Conservation (phyloP, 2,888 invertebrate genomes). For the Aricia artaxerxes region DNA sequence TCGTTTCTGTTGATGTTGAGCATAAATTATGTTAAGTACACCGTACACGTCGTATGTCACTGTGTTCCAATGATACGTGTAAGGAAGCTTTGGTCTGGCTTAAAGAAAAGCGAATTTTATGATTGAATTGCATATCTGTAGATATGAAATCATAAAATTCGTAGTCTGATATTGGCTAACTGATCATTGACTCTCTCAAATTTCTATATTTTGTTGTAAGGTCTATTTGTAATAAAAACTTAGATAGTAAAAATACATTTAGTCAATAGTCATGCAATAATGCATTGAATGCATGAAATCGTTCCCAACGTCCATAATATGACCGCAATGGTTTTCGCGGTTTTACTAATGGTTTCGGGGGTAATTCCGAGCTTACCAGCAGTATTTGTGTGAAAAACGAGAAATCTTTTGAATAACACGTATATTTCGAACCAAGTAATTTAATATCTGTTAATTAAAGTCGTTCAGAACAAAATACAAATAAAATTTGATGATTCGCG, state of each 20-base stretch:
- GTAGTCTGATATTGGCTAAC: not conserved
- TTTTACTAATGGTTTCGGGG: not conserved
- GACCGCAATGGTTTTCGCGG: not conserved
- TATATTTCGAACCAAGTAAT: not conserved
- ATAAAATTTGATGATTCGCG: not conserved
- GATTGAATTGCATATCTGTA: not conserved
- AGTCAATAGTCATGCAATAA: not conserved
- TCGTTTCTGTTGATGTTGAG: slow-evolving; percentile 29
- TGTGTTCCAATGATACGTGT: not conserved
- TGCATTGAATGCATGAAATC: not conserved
- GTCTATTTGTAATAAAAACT: not conserved
- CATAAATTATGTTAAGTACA: slow-evolving; percentile 30
- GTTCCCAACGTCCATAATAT: not conserved
- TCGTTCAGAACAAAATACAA: not conserved
- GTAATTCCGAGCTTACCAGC: not conserved
- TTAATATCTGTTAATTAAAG: not conserved
- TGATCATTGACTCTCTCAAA: not conserved
- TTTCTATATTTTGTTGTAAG: not conserved
- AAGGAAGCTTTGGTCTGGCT: not conserved
- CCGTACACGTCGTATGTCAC: slow-evolving; percentile 10
- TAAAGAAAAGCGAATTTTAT: not conserved
- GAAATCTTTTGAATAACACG: not conserved
- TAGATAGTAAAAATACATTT: not conserved
- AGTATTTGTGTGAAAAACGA: not conserved
- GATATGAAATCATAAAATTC: too few species aligned